Evolutionary conservation across 2,113 vertebrate species (phyloP).

Genomic region (Proteles cristata): DNA sequence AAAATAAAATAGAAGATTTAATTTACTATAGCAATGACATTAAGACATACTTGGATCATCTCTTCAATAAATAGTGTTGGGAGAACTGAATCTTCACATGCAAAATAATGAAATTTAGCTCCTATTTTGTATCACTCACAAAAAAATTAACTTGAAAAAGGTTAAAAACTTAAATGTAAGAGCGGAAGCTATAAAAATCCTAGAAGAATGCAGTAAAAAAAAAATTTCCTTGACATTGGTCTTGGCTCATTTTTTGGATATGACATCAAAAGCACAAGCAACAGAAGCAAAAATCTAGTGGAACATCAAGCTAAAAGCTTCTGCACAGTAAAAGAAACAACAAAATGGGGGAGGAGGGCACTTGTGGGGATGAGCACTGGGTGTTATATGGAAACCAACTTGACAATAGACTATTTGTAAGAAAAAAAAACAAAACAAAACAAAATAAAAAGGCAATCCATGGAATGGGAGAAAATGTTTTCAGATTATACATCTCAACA

Average conservation of each 20-base stretch:
- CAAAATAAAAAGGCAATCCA: neutral
- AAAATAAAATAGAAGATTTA: neutral
- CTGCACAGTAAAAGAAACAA: neutral
- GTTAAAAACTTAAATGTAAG: neutral
- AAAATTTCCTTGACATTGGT: neutral
- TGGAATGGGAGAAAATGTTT: neutral
- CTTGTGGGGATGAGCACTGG: too few species aligned
- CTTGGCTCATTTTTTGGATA: neutral
- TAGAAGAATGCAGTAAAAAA: neutral
- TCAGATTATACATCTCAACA: neutral
- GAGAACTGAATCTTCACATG: neutral
- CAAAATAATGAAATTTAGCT: neutral
- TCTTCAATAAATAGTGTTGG: neutral
- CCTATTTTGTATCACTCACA: neutral
- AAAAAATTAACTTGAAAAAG: neutral
- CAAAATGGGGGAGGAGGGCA: too few species aligned
- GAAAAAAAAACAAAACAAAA: too few species aligned
- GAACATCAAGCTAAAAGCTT: neutral
- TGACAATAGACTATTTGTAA: too few species aligned
- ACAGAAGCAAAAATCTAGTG: neutral
- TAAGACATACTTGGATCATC: neutral
- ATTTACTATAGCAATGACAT: neutral
- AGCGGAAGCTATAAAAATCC: neutral
- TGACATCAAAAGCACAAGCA: neutral
- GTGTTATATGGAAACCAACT: too few species aligned